Conservation (phyloP, 1,140 invertebrate genomes). For the Diprion similis region DNA sequence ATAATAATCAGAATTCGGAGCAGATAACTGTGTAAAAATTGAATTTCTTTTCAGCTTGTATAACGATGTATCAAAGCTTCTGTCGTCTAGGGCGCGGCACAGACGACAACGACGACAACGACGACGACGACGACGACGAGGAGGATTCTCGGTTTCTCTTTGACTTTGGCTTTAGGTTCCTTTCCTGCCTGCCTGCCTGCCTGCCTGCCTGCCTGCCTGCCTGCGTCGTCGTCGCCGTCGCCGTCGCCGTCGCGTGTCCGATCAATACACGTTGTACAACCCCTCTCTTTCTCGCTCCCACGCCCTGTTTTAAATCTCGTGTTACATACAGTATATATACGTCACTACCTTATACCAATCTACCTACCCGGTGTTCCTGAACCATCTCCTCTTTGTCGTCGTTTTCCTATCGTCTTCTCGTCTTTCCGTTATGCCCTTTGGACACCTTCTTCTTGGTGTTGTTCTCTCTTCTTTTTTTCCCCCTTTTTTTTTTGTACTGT, state of each 20-base stretch:
- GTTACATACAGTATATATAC: too few species aligned
- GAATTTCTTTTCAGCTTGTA: too few species aligned
- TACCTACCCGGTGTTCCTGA: not conserved
- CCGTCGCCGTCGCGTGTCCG: conserved; percentile 10
- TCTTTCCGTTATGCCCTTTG: conserved; percentile 14
- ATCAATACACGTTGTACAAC: conserved; percentile 36
- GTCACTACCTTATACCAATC: too few species aligned
- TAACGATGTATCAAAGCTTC: too few species aligned
- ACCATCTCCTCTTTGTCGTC: conserved; percentile 23
- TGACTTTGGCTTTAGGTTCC: not conserved
- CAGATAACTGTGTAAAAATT: too few species aligned
- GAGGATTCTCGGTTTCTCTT: not conserved
- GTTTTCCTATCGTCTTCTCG: conserved; percentile 20
- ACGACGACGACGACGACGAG: too few species aligned
- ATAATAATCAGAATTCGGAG: too few species aligned
- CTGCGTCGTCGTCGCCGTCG: not conserved
- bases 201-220: conserved; percentile 5
- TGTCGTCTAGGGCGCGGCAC: too few species aligned
- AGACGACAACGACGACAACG: too few species aligned
- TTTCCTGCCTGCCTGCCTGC: not conserved
- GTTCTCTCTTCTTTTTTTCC: conserved; percentile 1
- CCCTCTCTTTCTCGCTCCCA: conserved; percentile 28
- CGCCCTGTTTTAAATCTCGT: conserved; percentile 10
- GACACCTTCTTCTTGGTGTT: not conserved
- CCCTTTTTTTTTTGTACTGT: conserved; percentile 11